Evolutionary conservation across 2,797 vertebrate species (phyloP), one percentile per base, ranked within the genome.

Genomic region (Meriones psammophilus): DNA sequence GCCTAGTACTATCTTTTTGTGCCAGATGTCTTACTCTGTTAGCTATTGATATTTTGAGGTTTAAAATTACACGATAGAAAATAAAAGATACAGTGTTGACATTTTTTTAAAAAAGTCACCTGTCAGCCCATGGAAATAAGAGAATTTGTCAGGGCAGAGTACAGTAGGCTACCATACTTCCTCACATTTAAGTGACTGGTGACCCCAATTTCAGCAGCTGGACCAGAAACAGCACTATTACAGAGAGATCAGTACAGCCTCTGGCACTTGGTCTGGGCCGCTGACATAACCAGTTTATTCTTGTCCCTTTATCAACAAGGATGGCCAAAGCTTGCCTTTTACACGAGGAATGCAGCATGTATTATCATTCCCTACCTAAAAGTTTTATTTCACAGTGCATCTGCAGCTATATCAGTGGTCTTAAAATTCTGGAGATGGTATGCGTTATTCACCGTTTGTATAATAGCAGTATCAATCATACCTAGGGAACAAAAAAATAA

Each of bases 61-160:
- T 98, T 98, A 95, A 98, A 98, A 98, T 98, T 98, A 98, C 98
- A 98, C 99, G 98, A 98, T 99, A 98, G 98, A 99, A 98, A 99
- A 99, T 98, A 99, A 99, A 99, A 98, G 98, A 97, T 98, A 98
- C 98, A 99, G 98, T 97, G 8, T 98, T 99, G 98, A 87, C 98
- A 99, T 99, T 98, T 98, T 42, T 42, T 42, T 0, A 42, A 42
- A 42, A 42, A 42, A 42, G 42, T 42, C 42, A 42, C 42, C 42
- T 88, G 58, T 46, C 58, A 68, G 30, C 62, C 46, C 39, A 7
- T 88, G 86, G 74, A 10, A 58, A 84, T 84, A 69, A 30, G 1
- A 22, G 89, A 9, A 54, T n/a, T 1, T 12, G 58, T 90, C 15
- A 3, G 42, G 20, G 68, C 60, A 68, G 42, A 93, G 76, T 13